Base-by-base conservation (phyloP, 2,888 invertebrate genomes). In the Lucinisca nassula region DNA sequence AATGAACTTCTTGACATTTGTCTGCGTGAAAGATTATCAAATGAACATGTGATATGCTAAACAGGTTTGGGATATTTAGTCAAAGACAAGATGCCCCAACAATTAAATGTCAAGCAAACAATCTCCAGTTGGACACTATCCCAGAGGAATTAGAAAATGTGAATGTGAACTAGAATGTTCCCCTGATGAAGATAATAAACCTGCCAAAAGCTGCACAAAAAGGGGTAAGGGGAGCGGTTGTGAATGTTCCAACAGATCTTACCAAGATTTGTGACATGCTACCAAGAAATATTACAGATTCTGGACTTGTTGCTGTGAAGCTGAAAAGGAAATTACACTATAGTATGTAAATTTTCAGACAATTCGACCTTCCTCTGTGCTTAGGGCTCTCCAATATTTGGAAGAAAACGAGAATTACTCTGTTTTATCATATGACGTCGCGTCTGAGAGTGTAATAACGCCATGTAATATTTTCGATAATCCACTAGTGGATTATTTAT, bases 171-270 rank as follows among this genome's bases (percentile, higher is more conserved):
- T 76, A 6, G 76, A 76, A 32, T 32, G 32, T 82, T 21, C 82
- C 82, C 21, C 75, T 82, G 30, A 82, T 82, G 58, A 74, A 81
- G 32, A 75, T 75, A 35, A 75, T 75, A 32, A 21, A 38, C n/a
- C 17, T 67, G 37, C 81, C 81, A 73, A 38, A 35, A 27, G 74
- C 74, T 58, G 51, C 55, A 12, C 81, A 82, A 38, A 82, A 82
- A 24, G 35, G 72, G 10, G 58, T 82, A 37, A 32, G 30, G 51
- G 75, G 82, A 17, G 21, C 82, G 38, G 82, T 82, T 51, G 82
- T 85, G 6, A 80, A 81, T 81, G 79, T 79, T 21, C 78, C 78
- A 61, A 24, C 61, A 67, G 61, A 67, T 30, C 78, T 79, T 21
- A 38, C 14, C 38, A 40, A 58, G 40, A 49, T 79, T 8, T 61